phyloP scores from a whole-genome alignment of 2,113 vertebrate genomes.

The Pseudorasbora parva region DNA sequence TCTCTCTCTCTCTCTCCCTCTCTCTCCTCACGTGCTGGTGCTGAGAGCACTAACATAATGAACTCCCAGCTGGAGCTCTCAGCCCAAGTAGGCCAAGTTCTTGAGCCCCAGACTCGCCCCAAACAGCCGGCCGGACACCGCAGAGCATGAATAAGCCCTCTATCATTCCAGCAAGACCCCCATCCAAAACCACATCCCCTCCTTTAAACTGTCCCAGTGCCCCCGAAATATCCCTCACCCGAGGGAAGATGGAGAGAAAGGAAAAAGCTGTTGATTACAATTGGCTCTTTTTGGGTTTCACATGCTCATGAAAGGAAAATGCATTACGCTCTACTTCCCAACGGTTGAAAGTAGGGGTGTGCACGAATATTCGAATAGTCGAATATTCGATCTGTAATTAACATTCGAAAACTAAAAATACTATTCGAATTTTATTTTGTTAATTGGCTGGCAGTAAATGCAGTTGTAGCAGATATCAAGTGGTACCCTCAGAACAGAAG shows the following conservation, averaged over 20 bases:
- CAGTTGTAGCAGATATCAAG: too few relatives aligned
- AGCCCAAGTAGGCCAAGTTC: constrained; percentile 57
- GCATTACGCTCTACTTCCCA: constrained; percentile 57
- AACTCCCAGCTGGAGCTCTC: constrained; percentile 65
- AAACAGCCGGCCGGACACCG: constrained; percentile 31
- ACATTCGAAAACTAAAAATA: too few relatives aligned
- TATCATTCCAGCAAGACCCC: constrained; percentile 55
- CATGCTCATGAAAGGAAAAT: constrained; percentile 40
- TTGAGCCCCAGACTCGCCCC: constrained; percentile 18
- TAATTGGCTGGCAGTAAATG: too few relatives aligned
- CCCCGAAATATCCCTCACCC: constrained; percentile 53
- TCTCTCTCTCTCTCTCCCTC: constrained; percentile 14
- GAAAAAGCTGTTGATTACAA: constrained; percentile 31
- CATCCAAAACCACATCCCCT: constrained; percentile 45
- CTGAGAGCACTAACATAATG: constrained; percentile 66
- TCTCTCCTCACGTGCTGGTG: constrained; percentile 60
- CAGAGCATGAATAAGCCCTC: constrained; percentile 56
- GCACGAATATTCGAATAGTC: too few relatives aligned
- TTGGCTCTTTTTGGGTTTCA: constrained; percentile 45
- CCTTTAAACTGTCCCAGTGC: constrained; percentile 49
- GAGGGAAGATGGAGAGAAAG: constrained; percentile 30
- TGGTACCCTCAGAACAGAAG: too few relatives aligned
- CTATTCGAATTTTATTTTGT: too few relatives aligned
- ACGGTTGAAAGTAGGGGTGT: too few relatives aligned
- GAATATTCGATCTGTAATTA: too few relatives aligned